phyloP scores from a whole-genome alignment of 2,797 vertebrate genomes.

The Sebastes steindachneri region DNA sequence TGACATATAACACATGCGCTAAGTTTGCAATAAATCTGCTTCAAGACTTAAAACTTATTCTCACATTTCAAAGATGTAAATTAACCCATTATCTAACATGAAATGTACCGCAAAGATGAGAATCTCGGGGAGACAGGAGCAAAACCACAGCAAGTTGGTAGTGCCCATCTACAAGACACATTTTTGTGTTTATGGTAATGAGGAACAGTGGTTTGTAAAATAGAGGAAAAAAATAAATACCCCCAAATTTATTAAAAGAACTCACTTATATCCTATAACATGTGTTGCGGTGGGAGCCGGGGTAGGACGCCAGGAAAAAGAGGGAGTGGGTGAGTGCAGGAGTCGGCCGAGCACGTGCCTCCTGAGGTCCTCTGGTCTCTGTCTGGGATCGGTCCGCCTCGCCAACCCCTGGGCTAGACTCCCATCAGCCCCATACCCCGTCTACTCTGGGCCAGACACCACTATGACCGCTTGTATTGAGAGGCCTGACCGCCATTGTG shows the following conservation, averaged over 20 bases:
- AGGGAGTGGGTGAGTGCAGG: constrained; percentile 74
- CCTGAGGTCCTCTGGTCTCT: constrained; percentile 73
- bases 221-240: constrained; percentile 76
- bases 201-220: constrained; percentile 80
- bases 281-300: constrained; percentile 83
- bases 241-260: constrained; percentile 85
- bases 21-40: not conserved
- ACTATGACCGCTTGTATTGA: constrained; percentile 73
- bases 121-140: not conserved
- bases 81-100: not conserved
- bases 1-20: not conserved
- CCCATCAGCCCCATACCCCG: constrained; percentile 64
- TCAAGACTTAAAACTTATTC: not conserved
- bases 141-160: constrained; percentile 48
- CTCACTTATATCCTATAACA: constrained; percentile 87
- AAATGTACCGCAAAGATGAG: constrained; percentile 15
- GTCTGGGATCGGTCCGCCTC: constrained; percentile 69
- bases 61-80: not conserved
- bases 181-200: constrained; percentile 80
- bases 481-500: constrained; percentile 74
- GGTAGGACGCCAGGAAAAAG: constrained; percentile 83
- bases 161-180: constrained; percentile 64
- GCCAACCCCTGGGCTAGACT: constrained; percentile 57
- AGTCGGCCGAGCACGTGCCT: constrained; percentile 78
- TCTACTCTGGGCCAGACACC: constrained; percentile 71